phyloP scores from a whole-genome alignment of 2,888 invertebrate genomes.

The Hirtodrosophila duncani region DNA sequence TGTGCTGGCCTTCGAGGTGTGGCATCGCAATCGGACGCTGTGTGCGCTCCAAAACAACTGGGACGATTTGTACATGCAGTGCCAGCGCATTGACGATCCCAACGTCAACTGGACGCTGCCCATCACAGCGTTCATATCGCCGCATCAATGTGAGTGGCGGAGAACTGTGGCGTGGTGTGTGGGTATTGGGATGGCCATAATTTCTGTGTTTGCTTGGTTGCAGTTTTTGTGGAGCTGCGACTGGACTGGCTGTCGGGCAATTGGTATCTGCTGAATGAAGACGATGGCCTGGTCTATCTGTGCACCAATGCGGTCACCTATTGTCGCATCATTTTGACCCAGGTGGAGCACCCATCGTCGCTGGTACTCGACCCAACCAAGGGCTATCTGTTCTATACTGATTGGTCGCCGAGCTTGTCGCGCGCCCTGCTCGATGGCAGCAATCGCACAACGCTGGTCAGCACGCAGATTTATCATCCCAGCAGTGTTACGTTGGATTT shows the following conservation, averaged over 20 bases:
- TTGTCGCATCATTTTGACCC: conserved; percentile 86
- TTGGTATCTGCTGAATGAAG: conserved; percentile 90
- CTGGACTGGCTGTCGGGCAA: conserved; percentile 91
- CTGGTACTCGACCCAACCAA: conserved; percentile 88
- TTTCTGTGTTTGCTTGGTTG: conserved; percentile 29
- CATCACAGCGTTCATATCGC: conserved; percentile 82
- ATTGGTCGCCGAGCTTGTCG: conserved; percentile 84
- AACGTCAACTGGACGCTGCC: conserved; percentile 81
- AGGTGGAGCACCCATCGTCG: conserved; percentile 84
- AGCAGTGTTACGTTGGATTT: conserved; percentile 86
- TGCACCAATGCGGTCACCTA: conserved; percentile 82
- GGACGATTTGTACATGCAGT: conserved; percentile 81
- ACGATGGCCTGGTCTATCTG: conserved; percentile 84
- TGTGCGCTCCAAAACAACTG: conserved; percentile 83
- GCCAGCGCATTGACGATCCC: conserved; percentile 84
- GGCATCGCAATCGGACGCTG: conserved; percentile 83
- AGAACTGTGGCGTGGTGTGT: not conserved
- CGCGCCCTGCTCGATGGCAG: conserved; percentile 83
- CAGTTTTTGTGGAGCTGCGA: conserved; percentile 87
- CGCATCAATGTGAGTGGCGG: conserved; percentile 81
- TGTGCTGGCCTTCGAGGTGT: conserved; percentile 81
- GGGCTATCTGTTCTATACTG: conserved; percentile 88
- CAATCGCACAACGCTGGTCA: conserved; percentile 81
- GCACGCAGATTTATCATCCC: conserved; percentile 87
- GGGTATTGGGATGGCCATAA: not conserved